Evolutionary conservation across 2,113 vertebrate genomes (phyloP).

Genomic region (Stictonetta naevosa): DNA sequence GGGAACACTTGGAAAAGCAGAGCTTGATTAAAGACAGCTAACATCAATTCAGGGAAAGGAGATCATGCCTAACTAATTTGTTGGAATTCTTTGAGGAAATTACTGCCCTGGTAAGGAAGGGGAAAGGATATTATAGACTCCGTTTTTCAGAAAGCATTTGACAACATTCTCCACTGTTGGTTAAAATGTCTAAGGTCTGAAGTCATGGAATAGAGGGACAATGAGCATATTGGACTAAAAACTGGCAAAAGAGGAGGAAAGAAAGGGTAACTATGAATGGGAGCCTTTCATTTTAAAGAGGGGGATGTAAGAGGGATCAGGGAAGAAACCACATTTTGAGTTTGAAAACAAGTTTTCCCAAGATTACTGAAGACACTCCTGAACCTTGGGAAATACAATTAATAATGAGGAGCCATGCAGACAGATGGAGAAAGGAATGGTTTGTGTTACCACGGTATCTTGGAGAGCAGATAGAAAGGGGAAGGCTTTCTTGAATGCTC

Average conservation of each 20-base stretch:
- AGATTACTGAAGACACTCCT: slow-evolving; percentile 54
- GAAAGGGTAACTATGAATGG: slow-evolving; percentile 66
- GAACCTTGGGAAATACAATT: slow-evolving; percentile 43
- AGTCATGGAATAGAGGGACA: slow-evolving; percentile 76
- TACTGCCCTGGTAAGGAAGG: slow-evolving; percentile 70
- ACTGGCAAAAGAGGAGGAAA: slow-evolving; percentile 69
- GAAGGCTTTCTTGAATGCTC: background rate
- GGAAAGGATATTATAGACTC: slow-evolving; percentile 71
- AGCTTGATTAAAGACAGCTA: slow-evolving; percentile 83
- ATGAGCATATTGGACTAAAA: slow-evolving; percentile 73
- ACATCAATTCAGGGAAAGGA: slow-evolving; percentile 78
- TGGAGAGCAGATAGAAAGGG: slow-evolving; percentile 32
- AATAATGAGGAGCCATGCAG: slow-evolving; percentile 28
- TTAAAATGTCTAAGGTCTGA: slow-evolving; percentile 80
- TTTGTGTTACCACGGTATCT: slow-evolving; percentile 11
- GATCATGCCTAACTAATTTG: slow-evolving; percentile 81
- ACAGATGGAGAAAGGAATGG: slow-evolving; percentile 37
- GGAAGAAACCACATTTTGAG: slow-evolving; percentile 57
- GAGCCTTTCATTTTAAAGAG: slow-evolving; percentile 65
- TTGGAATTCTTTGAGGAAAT: slow-evolving; percentile 84
- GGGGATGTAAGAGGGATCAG: slow-evolving; percentile 45
- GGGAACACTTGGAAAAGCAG: slow-evolving; percentile 81
- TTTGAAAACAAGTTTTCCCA: slow-evolving; percentile 49
- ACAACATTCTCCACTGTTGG: slow-evolving; percentile 76
- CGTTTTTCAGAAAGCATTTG: slow-evolving; percentile 73